phyloP scores from a whole-genome alignment of 2,797 vertebrate species.

The Pogoniulus pusillus region DNA sequence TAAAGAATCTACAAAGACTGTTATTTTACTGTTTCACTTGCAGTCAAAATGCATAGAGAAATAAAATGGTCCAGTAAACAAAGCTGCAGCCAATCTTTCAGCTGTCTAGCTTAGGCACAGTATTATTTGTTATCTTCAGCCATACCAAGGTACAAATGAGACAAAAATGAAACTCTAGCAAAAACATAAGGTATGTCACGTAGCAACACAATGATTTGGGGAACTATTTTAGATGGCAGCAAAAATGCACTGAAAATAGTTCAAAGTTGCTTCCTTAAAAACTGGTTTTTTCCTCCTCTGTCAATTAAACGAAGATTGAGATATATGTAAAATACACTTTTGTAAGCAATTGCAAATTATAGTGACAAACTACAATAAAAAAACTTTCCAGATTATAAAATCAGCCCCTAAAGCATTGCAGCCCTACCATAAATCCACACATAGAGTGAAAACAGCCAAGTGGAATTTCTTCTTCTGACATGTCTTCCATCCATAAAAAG shows the following conservation, averaged over 20 bases:
- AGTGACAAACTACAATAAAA: background rate
- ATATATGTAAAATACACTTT: background rate
- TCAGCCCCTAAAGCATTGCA: background rate
- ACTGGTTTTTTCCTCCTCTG: rapidly evolving
- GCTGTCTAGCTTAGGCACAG: background rate
- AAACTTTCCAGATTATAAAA: background rate
- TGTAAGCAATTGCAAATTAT: background rate
- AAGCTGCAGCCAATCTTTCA: background rate
- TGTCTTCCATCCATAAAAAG: background rate
- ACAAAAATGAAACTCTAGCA: background rate
- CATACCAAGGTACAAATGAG: background rate
- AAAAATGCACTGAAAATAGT: background rate
- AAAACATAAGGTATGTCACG: background rate
- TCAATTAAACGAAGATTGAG: background rate
- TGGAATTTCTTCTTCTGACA: background rate
- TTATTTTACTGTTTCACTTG: background rate
- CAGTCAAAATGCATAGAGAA: background rate
- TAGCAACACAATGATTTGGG: background rate
- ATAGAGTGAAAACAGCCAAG: background rate
- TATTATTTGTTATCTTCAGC: background rate
- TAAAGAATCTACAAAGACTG: background rate
- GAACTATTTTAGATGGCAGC: background rate
- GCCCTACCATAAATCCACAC: background rate
- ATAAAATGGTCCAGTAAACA: background rate
- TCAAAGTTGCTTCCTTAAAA: background rate